Conservation (phyloP, 2,888 invertebrate genomes). For the Drosophila formosana region DNA sequence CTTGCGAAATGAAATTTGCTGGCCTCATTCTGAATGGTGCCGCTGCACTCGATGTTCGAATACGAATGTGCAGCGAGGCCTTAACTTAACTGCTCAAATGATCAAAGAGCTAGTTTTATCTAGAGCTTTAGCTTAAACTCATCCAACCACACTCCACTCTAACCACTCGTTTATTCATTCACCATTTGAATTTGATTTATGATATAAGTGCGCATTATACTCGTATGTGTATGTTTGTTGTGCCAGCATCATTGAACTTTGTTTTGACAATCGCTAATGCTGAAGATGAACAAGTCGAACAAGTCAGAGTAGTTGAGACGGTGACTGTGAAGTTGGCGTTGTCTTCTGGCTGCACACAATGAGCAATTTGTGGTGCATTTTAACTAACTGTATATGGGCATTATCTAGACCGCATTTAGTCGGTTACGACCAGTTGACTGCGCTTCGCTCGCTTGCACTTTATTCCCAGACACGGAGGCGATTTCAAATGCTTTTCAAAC, state of each 20-base stretch:
- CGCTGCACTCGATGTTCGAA: constrained; percentile 61
- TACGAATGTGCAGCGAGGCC: constrained; percentile 46
- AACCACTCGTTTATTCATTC: constrained; percentile 42
- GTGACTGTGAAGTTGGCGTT: neutral
- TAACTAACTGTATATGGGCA: constrained; percentile 59
- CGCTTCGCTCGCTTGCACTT: constrained; percentile 70
- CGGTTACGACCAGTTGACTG: constrained; percentile 71
- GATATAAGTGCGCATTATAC: neutral
- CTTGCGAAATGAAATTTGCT: constrained; percentile 58
- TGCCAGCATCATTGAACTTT: constrained; percentile 69
- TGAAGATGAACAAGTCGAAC: constrained; percentile 44
- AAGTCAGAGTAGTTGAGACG: constrained; percentile 16
- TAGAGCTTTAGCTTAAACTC: constrained; percentile 21
- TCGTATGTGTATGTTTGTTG: constrained; percentile 18
- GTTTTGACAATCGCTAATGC: constrained; percentile 58
- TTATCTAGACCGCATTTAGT: constrained; percentile 73
- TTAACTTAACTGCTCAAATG: constrained; percentile 3
- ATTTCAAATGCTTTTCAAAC: constrained; percentile 34
- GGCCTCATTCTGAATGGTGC: constrained; percentile 53
- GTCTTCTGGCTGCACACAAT: constrained; percentile 7
- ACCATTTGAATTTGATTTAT: constrained; percentile 15
- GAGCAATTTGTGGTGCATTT: constrained; percentile 40
- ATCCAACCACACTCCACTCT: constrained; percentile 34
- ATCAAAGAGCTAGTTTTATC: constrained; percentile 20
- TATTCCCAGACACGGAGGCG: constrained; percentile 40